Evolutionary conservation across 1,140 invertebrate species (phyloP), one percentile per base, ranked within the genome.

Genomic region (Drosophila albomicans): DNA sequence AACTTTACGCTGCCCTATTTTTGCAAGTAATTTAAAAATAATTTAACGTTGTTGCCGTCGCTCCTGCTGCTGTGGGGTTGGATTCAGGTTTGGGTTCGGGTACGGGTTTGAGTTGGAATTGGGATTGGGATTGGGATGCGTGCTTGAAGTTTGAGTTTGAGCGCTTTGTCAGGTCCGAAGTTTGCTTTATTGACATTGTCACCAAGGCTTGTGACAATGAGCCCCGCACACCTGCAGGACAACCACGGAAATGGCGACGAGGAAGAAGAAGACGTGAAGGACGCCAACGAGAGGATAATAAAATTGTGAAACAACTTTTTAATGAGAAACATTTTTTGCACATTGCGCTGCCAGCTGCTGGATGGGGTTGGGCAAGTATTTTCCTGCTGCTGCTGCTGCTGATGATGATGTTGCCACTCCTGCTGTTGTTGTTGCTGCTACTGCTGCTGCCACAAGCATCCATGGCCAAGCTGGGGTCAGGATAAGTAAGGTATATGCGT

Each of bases 281-380:
- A 32, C 59, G 57, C 28, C 66, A 65, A 58, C 67, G 71, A 79
- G 67, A 76, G 79, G 79, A 86, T 86, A 86, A 87, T 86, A 86
- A 82, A 87, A 86, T 86, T 86, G 82, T 79, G 79, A 82, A 87
- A 86, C 82, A 86, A 86, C 82, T 86, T 86, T 86, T 86, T 86
- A 87, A 86, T 86, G 82, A 86, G 82, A 87, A 86, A 87, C 82
- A 86, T 81, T 86, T 87, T 86, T 86, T 82, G 82, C 82, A 82
- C 71, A 86, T 87, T 87, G 67, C 82, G 69, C 45, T 81, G 79
- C 45, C 66, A 48, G 63, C 10, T 20, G 11, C 11, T 20, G 11
- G 5, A 68, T 45, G 45, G 30, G 15, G 20, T 16, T 11, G 32
- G 35, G 28, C 20, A 25, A 25, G 28, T 20, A 10, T 11, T 2